Evolutionary conservation across 1,140 invertebrate species (phyloP).

Genomic region (Diuraphis noxia): DNA sequence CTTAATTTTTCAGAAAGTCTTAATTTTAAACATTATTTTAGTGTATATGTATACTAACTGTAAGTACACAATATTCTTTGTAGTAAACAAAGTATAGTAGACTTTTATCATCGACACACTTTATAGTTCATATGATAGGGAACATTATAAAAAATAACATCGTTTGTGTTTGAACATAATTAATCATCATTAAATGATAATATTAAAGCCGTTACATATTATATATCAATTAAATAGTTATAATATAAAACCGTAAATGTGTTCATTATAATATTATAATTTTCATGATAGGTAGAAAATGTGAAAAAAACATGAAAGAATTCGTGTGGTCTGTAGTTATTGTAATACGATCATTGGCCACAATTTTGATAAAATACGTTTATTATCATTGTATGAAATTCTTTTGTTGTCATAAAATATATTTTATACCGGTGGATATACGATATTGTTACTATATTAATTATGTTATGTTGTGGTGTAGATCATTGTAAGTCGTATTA

Average conservation of each 20-base stretch:
- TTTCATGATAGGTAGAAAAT: neutral
- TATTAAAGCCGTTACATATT: neutral
- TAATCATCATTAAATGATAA: slow-evolving; percentile 1
- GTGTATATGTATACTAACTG: neutral
- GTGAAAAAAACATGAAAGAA: slow-evolving; percentile 4
- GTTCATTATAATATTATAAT: neutral
- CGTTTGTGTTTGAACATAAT: neutral
- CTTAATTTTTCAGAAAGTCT: neutral
- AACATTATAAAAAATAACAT: neutral
- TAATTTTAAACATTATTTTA: neutral
- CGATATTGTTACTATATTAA: neutral
- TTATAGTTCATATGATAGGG: neutral
- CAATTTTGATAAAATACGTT: neutral
- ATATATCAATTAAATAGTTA: neutral
- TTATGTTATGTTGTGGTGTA: neutral
- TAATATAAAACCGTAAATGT: neutral
- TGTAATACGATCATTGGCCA: neutral
- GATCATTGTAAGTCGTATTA: neutral
- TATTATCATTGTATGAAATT: neutral
- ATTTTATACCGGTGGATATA: neutral
- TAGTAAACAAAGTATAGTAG: neutral
- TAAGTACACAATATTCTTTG: neutral
- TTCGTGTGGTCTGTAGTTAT: neutral
- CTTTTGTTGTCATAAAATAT: slow-evolving; percentile 12
- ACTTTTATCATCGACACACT: neutral